phyloP scores from a whole-genome alignment of 53 echinoderm and acorn worm genomes.

The Holothuria scabra region DNA sequence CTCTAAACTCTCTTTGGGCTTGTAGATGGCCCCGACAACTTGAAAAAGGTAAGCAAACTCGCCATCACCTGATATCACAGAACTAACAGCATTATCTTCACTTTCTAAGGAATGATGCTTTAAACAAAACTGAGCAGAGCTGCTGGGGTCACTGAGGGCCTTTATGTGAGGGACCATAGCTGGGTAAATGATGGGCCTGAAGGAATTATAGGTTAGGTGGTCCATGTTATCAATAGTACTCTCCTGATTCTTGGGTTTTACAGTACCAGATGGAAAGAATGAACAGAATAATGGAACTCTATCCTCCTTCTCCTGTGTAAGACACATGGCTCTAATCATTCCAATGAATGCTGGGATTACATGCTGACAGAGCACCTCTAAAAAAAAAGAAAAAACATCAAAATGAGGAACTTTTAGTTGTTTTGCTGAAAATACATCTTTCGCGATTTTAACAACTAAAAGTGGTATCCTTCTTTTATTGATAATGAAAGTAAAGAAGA shows the following conservation, averaged over 20 bases:
- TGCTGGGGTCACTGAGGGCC: conserved; percentile 4
- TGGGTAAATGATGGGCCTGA: conserved; percentile 90
- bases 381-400: background rate
- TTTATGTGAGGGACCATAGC: conserved; percentile 67
- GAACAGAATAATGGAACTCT: conserved; percentile 70
- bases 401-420: background rate
- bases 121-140: conserved; percentile 17
- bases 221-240: background rate
- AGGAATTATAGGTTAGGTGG: conserved; percentile 78
- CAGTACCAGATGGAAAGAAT: conserved; percentile 69
- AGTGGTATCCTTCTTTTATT: no score
- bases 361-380: conserved; percentile 65
- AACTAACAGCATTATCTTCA: background rate
- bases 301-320: conserved; percentile 52
- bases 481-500: no score
- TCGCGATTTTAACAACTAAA: no score
- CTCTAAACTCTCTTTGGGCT: background rate
- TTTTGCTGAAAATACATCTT: no score
- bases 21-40: conserved; percentile 25
- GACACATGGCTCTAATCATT: conserved; percentile 78
- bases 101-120: conserved; percentile 14
- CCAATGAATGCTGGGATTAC: conserved; percentile 85
- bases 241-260: background rate
- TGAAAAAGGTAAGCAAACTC: background rate
- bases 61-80: background rate